Evolutionary conservation across 2,888 invertebrate genomes (phyloP).

Genomic region (Agrenia bidenticulata): DNA sequence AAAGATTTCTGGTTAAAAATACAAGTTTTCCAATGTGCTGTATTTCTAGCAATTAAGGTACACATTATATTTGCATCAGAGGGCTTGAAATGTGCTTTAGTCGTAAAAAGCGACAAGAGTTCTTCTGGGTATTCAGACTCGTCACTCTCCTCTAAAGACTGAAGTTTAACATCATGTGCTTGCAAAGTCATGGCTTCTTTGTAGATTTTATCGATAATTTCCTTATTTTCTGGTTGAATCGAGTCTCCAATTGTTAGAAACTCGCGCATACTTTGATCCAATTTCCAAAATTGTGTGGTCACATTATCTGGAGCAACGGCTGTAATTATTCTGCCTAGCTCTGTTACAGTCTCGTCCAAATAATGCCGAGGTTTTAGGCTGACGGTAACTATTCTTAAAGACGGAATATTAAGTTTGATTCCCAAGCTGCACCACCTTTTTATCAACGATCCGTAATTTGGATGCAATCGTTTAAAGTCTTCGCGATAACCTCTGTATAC

Average conservation of each 20-base stretch:
- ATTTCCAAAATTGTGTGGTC: constrained; percentile 48
- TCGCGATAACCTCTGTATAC: no score
- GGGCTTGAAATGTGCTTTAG: constrained; percentile 45
- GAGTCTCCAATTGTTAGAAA: constrained; percentile 11
- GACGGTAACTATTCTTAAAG: constrained; percentile 54
- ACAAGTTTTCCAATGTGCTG: constrained; percentile 65
- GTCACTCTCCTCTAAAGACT: constrained; percentile 28
- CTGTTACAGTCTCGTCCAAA: constrained; percentile 43
- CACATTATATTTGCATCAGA: constrained; percentile 28
- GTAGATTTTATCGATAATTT: not conserved
- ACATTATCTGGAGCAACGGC: constrained; percentile 51
- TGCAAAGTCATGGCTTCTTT: constrained; percentile 4
- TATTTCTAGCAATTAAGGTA: constrained; percentile 62
- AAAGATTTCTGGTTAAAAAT: constrained; percentile 54
- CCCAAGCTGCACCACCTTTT: constrained; percentile 66
- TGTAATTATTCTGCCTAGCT: constrained; percentile 48
- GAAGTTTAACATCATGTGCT: constrained; percentile 23
- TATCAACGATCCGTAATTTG: constrained; percentile 61
- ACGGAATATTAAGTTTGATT: constrained; percentile 61
- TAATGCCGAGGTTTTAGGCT: constrained; percentile 42
- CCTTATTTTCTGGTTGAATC: constrained; percentile 5
- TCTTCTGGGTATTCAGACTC: constrained; percentile 45
- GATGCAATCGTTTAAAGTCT: constrained; percentile 55
- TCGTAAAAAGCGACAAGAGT: constrained; percentile 42
- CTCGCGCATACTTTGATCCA: constrained; percentile 15